Evolutionary conservation across 2,797 vertebrate species (phyloP).

Genomic region (Carcharodon carcharias): DNA sequence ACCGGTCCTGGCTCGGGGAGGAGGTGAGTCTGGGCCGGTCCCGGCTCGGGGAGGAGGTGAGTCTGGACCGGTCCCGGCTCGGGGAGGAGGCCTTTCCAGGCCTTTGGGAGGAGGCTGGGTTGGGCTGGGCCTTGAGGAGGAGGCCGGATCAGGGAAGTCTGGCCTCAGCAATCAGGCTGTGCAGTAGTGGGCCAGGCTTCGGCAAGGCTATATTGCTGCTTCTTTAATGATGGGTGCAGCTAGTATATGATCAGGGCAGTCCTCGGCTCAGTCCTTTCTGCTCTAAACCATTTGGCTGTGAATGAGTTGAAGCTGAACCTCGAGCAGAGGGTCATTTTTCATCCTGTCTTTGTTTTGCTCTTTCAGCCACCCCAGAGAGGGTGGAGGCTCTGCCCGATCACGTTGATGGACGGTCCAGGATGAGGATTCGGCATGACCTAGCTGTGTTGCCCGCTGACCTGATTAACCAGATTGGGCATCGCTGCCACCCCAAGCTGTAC

Average conservation of each 20-base stretch:
- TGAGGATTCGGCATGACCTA: conserved; percentile 88
- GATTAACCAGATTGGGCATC: conserved; percentile 96
- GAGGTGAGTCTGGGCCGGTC: too few relatives aligned
- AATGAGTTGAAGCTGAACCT: background rate
- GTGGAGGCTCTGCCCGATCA: conserved; percentile 61
- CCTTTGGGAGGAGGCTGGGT: too few relatives aligned
- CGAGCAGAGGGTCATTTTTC: background rate
- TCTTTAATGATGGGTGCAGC: background rate
- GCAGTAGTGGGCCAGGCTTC: too few relatives aligned
- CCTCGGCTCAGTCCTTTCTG: too few relatives aligned
- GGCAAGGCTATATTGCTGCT: background rate
- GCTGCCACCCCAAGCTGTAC: conserved; percentile 97
- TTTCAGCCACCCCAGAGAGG: conserved; percentile 73
- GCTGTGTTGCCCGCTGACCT: conserved; percentile 92
- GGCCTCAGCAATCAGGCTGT: too few relatives aligned
- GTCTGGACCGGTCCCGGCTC: too few relatives aligned
- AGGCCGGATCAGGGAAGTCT: too few relatives aligned
- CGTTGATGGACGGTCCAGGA: conserved; percentile 81
- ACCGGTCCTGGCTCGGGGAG: too few relatives aligned
- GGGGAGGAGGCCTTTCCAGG: too few relatives aligned
- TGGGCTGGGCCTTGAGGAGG: too few relatives aligned
- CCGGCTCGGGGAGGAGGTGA: too few relatives aligned
- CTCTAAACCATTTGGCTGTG: background rate
- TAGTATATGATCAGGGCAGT: background rate
- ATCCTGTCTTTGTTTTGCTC: background rate